Evolutionary conservation across 1,140 invertebrate species (phyloP).

Genomic region (Papilio machaon): DNA sequence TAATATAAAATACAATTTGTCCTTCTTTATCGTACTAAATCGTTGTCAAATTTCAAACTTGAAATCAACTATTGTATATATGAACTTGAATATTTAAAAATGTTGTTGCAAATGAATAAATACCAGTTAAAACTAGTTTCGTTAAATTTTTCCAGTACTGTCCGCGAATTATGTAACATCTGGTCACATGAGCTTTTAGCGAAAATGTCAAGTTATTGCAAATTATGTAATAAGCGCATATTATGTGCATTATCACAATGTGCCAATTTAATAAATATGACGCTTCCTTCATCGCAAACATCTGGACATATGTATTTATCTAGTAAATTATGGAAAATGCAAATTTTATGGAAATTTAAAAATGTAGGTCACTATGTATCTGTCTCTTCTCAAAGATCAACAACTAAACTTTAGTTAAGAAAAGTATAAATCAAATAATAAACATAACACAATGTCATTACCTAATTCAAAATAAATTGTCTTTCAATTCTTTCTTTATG

Average conservation of each 20-base stretch:
- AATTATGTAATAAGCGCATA: not conserved
- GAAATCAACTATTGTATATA: not conserved
- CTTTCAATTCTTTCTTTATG: too few relatives aligned
- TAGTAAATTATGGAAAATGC: not conserved
- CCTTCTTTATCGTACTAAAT: not conserved
- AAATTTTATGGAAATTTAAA: too few relatives aligned
- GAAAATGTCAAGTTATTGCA: not conserved
- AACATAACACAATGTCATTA: too few relatives aligned
- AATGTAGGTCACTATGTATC: not conserved
- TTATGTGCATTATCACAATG: not conserved
- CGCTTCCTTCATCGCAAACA: not conserved
- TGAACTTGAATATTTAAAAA: constrained; percentile 1
- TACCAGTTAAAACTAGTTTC: not conserved
- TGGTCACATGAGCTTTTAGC: not conserved
- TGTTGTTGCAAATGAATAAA: not conserved
- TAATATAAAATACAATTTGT: not conserved
- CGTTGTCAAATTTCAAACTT: not conserved
- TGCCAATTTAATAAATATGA: not conserved
- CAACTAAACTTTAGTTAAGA: not conserved
- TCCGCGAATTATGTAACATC: not conserved
- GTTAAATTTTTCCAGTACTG: not conserved
- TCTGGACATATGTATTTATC: not conserved
- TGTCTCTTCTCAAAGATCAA: not conserved
- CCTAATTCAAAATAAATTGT: too few relatives aligned
- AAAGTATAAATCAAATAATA: not conserved